These are phyloP conservation scores for Tapirus indicus DNA, from an alignment of 2,797 vertebrate species.

Conservation along the genomic window DNA sequence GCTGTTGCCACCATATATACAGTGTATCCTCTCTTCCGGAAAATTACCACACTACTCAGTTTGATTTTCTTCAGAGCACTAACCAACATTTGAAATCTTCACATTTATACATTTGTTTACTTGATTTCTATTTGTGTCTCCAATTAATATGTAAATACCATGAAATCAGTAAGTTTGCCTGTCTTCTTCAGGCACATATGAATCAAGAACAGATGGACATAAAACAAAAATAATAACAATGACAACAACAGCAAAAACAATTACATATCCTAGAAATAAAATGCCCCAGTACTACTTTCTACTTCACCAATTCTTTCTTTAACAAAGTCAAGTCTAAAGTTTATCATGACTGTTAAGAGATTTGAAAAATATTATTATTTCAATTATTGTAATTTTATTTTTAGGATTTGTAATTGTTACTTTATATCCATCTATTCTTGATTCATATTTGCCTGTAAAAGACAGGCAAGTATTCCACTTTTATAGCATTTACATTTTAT, in stretches of 20 bases:
- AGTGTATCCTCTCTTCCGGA: background rate
- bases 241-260: background rate
- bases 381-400: background rate
- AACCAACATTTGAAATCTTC: background rate
- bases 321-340: background rate
- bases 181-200: background rate
- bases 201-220: background rate
- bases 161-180: background rate
- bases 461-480: background rate
- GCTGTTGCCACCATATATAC: background rate
- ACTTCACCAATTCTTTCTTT: slow-evolving; percentile 41
- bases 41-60: background rate
- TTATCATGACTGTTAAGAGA: background rate
- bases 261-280: background rate
- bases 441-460: background rate
- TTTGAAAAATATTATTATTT: background rate
- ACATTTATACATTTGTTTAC: background rate
- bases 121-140: background rate
- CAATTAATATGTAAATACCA: background rate
- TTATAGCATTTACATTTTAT: background rate
- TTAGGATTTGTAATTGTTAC: background rate
- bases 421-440: background rate
- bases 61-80: background rate
- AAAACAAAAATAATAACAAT: background rate
- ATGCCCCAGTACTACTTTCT: background rate